Percentiles rank a stretch among this genome's conserved stretches.
Evolutionary conservation across 2,113 vertebrate genomes (phyloP).

Genomic region (Oryzias celebensis): DNA sequence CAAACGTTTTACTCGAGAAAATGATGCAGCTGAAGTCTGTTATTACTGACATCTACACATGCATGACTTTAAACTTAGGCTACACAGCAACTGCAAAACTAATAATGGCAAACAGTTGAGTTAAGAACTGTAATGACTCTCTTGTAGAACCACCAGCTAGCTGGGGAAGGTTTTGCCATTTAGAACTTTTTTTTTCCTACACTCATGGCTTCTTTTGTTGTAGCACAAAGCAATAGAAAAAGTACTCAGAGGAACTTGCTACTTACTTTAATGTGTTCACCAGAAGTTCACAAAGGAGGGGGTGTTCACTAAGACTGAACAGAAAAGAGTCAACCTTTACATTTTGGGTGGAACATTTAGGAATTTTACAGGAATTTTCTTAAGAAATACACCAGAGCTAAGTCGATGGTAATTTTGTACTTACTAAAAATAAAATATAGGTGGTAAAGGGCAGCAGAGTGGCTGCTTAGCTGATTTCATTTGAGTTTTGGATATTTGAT

Average conservation of each 20-base stretch:
- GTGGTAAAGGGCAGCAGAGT: too few species aligned
- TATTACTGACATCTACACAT: slow-evolving; percentile 14
- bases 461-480: too few species aligned
- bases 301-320: slow-evolving; percentile 57
- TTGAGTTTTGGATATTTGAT: too few species aligned
- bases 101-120: slow-evolving; percentile 16
- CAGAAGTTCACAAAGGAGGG: slow-evolving; percentile 47
- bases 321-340: slow-evolving; percentile 56
- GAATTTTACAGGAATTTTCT: slow-evolving; percentile 20
- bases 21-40: neutral
- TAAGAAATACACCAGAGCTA: too few species aligned
- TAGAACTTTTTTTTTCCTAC: slow-evolving; percentile 10
- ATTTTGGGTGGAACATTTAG: slow-evolving; percentile 16
- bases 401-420: slow-evolving; percentile 59
- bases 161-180: slow-evolving; percentile 15
- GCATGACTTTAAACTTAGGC: slow-evolving; percentile 8
- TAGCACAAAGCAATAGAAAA: slow-evolving; percentile 28
- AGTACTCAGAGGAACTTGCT: slow-evolving; percentile 35
- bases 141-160: slow-evolving; percentile 30
- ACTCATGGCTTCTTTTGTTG: slow-evolving; percentile 46
- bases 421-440: too few species aligned
- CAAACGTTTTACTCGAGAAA: slow-evolving; percentile 10
- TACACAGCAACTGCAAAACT: slow-evolving; percentile 16
- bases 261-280: slow-evolving; percentile 34
- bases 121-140: slow-evolving; percentile 33